Evolutionary conservation across 2,797 vertebrate genomes (phyloP).

Genomic region (Pangasius mekongensis): DNA sequence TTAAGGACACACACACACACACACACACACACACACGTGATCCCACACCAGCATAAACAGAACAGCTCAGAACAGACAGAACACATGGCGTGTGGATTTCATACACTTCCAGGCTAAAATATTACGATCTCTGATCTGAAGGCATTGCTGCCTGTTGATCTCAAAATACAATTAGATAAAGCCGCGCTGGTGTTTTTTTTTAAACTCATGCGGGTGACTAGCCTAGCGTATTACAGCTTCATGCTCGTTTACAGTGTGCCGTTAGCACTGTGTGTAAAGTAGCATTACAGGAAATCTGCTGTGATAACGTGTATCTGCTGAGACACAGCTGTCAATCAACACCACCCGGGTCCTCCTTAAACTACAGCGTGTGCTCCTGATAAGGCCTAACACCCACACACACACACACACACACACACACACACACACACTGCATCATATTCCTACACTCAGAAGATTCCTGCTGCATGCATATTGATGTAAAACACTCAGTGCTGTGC

Average conservation of each 20-base stretch:
- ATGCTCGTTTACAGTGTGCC: background rate
- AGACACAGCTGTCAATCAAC: slow-evolving; percentile 15
- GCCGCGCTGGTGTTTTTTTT: background rate
- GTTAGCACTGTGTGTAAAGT: background rate
- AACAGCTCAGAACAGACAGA: background rate
- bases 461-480: slow-evolving; percentile 16
- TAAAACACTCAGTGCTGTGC: background rate
- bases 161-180: background rate
- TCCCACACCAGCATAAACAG: background rate
- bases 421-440: background rate
- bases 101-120: background rate
- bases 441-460: background rate
- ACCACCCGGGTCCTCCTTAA: background rate
- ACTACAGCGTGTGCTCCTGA: slow-evolving; percentile 36
- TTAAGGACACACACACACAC: background rate
- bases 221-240: background rate
- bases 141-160: background rate
- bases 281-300: slow-evolving; percentile 6
- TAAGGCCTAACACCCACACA: slow-evolving; percentile 34
- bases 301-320: slow-evolving; percentile 10
- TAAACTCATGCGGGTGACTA: background rate
- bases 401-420: background rate
- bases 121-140: background rate
- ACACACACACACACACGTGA: background rate
- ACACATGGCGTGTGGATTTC: background rate